A percentile compares a stretch with the other conserved stretches of the same genome.
phyloP scores from a whole-genome alignment of 2,888 invertebrate genomes.

The Alcis repandata region DNA sequence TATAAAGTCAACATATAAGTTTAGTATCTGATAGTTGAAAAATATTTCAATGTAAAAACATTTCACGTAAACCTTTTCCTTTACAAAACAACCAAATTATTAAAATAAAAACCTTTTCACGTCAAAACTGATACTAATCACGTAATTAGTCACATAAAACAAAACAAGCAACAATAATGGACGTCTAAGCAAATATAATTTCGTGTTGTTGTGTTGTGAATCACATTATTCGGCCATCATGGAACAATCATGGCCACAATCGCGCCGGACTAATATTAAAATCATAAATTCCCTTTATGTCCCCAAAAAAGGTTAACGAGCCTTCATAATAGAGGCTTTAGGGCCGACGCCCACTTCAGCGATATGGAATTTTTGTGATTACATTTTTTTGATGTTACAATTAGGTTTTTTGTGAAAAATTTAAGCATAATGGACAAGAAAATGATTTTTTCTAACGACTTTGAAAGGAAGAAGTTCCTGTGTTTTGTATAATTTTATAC shows the following conservation, averaged over 20 bases:
- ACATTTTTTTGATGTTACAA: neutral
- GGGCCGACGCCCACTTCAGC: constrained; percentile 16
- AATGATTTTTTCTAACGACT: too few relatives aligned
- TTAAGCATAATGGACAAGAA: neutral
- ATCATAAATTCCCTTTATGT: constrained; percentile 56
- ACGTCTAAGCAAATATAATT: constrained; percentile 22
- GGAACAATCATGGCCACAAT: constrained; percentile 34
- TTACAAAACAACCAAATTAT: neutral
- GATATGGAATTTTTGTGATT: constrained; percentile 8
- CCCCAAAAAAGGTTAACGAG: constrained; percentile 57
- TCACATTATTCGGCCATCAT: constrained; percentile 44
- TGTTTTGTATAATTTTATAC: too few relatives aligned
- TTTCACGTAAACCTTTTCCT: too few relatives aligned
- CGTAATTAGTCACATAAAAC: constrained; percentile 23
- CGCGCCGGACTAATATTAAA: constrained; percentile 54
- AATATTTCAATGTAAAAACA: too few relatives aligned
- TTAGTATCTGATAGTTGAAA: too few relatives aligned
- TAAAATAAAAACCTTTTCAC: constrained; percentile 2
- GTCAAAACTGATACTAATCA: constrained; percentile 17
- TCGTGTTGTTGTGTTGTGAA: constrained; percentile 17
- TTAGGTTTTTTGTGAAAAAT: neutral
- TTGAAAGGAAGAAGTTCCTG: too few relatives aligned
- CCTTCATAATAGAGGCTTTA: constrained; percentile 41
- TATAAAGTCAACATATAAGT: too few relatives aligned
- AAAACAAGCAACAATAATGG: constrained; percentile 16